A percentile compares a stretch with the other conserved stretches of the same genome.
phyloP scores from a whole-genome alignment of 92 coral and sea anemone species.

The Micromussa lordhowensis region DNA sequence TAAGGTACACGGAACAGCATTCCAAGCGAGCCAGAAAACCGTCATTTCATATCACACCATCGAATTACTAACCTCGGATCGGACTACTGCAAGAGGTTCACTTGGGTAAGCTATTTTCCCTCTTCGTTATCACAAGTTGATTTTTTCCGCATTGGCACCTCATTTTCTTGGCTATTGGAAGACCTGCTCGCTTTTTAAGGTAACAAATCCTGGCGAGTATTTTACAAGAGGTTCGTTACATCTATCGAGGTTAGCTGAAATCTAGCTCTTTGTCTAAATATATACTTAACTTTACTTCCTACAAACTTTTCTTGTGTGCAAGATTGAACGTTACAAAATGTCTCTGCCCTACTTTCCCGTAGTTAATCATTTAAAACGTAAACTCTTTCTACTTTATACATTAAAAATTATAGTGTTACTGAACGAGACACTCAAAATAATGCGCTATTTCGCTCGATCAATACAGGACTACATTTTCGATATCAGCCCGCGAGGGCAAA shows the following conservation, averaged over 20 bases:
- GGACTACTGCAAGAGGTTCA: neutral
- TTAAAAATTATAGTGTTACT: slow-evolving; percentile 40
- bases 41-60: neutral
- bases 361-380: slow-evolving; percentile 9
- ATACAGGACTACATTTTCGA: neutral
- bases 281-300: neutral
- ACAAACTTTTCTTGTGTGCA: slow-evolving; percentile 10
- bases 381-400: slow-evolving; percentile 40
- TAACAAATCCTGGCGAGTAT: neutral
- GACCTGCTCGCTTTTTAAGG: neutral
- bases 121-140: neutral
- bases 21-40: neutral
- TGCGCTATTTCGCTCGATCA: neutral
- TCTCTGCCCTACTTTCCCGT: slow-evolving; percentile 2
- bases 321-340: neutral
- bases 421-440: neutral
- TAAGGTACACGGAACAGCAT: neutral
- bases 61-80: neutral
- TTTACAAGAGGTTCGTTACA: neutral
- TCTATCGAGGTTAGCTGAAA: neutral
- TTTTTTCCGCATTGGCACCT: neutral
- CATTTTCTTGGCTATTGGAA: neutral
- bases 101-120: neutral
- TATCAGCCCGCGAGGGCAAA: neutral
- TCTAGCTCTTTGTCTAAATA: slow-evolving; percentile 5